Base-by-base conservation (phyloP, 2,888 invertebrate genomes). In the Drosophila merina region DNA sequence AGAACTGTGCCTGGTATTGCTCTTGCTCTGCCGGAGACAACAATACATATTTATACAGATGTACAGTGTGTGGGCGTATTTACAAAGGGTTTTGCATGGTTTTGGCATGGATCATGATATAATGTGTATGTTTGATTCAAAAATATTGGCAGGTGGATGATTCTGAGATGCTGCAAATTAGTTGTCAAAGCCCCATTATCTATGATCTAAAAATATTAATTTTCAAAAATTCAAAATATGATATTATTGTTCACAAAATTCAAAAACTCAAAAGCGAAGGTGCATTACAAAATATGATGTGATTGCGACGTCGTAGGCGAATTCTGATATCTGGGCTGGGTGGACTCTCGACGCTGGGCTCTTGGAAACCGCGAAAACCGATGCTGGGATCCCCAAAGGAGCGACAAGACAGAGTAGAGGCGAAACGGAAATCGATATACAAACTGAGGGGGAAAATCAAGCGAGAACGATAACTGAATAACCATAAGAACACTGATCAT, bases 1-100 rank as follows among this genome's bases (percentile, higher is more conserved):
- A 82, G 83, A 85, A 86, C 76, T 85, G 88, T 87, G 88, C 89
- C 83, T 82, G 87, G 88, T 90, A 89, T 85, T 88, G 88, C 79
- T 90, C 90, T 90, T 88, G 86, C 79, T 90, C 90, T 90, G 89
- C 86, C 80, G 62, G 76, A 75, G 75, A 83, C 68, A 74, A 68
- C 60, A 52, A 73, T 72, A 72, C 57, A 64, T 78, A 59, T 63
- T 76, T 72, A 76, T 74, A 87, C 74, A 77, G 68, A 77, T 74
- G 68, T 44, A 20, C 20, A 42, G 8, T 33, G 45, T 62, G 66
- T 62, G 59, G 59, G 49, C 57, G 56, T 54, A 58, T 47, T 47
- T 60, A 70, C 40, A 68, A 14, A 20, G 44, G 36, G n/a, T 25
- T 25, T 14, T 42, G 40, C 9, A n/a, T n/a, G n/a, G n/a, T n/a